Conservation (phyloP, 2,113 vertebrate species). For the Anguilla rostrata region DNA sequence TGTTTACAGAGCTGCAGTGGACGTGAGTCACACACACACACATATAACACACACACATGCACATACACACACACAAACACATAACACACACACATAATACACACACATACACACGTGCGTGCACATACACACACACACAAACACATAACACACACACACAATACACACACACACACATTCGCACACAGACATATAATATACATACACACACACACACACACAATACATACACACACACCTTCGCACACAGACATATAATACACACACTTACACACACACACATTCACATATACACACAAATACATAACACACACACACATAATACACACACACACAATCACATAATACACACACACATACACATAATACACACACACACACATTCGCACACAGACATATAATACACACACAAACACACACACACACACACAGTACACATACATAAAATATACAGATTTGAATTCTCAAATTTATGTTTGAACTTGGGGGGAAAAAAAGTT, state of each 20-base stretch:
- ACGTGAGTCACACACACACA: conserved; percentile 73
- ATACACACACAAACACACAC: no score
- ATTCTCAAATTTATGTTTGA: no score
- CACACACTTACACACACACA: no score
- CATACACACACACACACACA: neutral
- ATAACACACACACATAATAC: no score
- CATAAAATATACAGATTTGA: no score
- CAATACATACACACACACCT: neutral
- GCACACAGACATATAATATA: no score
- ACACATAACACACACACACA: neutral
- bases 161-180: neutral
- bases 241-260: no score
- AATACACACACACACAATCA: no score
- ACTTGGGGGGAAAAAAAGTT: no score
- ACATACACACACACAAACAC: no score
- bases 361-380: neutral
- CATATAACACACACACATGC: conserved; percentile 10
- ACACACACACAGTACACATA: no score
- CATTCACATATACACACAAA: neutral
- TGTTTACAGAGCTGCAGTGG: conserved; percentile 88
- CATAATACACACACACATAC: no score
- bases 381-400: neutral
- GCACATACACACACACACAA: neutral
- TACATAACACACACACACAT: neutral
- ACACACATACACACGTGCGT: neutral